Percentiles rank a stretch among this genome's conserved stretches.
Evolutionary conservation across 2,888 invertebrate species (phyloP).

Genomic region (Fragum whitleyi): DNA sequence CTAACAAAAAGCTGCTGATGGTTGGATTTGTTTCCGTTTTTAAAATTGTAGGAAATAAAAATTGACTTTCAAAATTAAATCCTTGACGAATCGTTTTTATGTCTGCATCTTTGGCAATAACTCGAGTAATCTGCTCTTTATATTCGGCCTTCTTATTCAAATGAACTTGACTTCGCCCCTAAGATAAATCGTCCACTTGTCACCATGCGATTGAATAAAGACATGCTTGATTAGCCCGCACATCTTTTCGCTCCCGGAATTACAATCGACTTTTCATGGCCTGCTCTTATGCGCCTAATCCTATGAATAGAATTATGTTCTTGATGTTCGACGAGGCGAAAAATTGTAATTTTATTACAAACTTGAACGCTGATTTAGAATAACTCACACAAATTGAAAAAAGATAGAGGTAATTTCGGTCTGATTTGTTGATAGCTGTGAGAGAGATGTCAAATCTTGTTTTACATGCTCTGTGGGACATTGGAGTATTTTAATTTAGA

Average conservation of each 20-base stretch:
- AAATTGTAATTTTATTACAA: conserved; percentile 69
- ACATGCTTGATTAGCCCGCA: conserved; percentile 56
- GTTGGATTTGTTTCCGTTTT: too few relatives aligned
- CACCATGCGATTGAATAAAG: conserved; percentile 21
- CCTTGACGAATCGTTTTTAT: neutral
- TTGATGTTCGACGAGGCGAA: conserved; percentile 46
- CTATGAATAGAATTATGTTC: conserved; percentile 59
- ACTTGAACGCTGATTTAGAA: conserved; percentile 60
- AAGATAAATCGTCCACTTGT: conserved; percentile 26
- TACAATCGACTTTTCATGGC: conserved; percentile 59
- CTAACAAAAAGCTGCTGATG: too few relatives aligned
- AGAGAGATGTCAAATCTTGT: conserved; percentile 40
- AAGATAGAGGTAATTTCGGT: conserved; percentile 61
- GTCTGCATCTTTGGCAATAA: neutral
- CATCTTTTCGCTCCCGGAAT: conserved; percentile 53
- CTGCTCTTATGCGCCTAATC: conserved; percentile 53
- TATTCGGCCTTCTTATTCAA: conserved; percentile 31
- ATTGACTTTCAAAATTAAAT: too few relatives aligned
- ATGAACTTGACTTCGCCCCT: conserved; percentile 20
- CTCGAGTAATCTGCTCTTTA: conserved; percentile 8
- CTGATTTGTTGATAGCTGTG: conserved; percentile 43
- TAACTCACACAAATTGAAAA: conserved; percentile 66
- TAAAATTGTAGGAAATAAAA: too few relatives aligned
- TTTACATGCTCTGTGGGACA: conserved; percentile 41
- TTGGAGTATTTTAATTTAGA: neutral